These are phyloP conservation scores for Cebidichthys violaceus DNA, from an alignment of 2,113 vertebrate species.

Conservation along the genomic window DNA sequence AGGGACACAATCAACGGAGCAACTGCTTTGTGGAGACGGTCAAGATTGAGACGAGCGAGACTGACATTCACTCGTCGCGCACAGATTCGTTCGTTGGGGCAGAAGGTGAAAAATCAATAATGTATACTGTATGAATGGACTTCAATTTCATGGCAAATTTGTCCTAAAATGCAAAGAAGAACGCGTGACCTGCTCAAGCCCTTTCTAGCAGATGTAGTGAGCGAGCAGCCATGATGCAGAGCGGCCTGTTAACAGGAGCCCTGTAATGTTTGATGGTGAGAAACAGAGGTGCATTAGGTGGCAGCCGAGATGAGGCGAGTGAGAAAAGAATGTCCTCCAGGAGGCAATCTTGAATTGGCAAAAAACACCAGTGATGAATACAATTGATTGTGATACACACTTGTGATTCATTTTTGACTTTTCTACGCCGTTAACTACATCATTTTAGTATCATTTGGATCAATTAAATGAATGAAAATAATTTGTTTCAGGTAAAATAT, in stretches of 20 bases:
- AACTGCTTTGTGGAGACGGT: slow-evolving; percentile 14
- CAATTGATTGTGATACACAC: neutral
- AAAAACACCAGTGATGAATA: neutral
- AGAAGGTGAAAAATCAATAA: slow-evolving; percentile 40
- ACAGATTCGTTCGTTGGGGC: neutral
- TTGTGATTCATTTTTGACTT: neutral
- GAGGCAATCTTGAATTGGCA: neutral
- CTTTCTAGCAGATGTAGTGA: neutral
- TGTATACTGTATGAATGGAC: neutral
- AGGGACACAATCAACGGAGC: slow-evolving; percentile 49
- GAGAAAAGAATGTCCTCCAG: slow-evolving; percentile 4
- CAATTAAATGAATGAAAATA: accelerated
- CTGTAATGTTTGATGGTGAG: slow-evolving; percentile 17
- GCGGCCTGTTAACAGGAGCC: slow-evolving; percentile 27
- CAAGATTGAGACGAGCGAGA: neutral
- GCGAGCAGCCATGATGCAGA: neutral
- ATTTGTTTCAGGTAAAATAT: neutral
- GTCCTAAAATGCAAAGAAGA: neutral
- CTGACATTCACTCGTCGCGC: slow-evolving; percentile 4
- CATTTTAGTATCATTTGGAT: neutral
- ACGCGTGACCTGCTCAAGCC: slow-evolving; percentile 14
- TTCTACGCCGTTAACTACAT: neutral
- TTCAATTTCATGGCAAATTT: neutral
- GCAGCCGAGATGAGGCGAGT: slow-evolving; percentile 29
- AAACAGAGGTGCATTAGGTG: slow-evolving; percentile 23